phyloP scores from a whole-genome alignment of 2,113 vertebrate genomes.

The Trinectes maculatus region DNA sequence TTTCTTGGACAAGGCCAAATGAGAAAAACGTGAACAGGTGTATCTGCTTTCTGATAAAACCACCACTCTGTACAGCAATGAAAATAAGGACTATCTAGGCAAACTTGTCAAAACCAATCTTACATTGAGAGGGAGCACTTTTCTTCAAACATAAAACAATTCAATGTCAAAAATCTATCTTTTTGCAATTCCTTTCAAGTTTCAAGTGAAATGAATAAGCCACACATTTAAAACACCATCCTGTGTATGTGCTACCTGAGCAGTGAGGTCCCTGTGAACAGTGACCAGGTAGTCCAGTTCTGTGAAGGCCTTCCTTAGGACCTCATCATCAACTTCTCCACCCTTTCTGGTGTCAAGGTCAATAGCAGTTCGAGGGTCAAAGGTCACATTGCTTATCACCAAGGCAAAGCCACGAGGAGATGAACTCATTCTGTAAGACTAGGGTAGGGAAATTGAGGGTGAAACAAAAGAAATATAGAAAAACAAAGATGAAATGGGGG shows the following conservation, averaged over 20 bases:
- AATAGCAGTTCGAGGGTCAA: constrained; percentile 78
- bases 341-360: constrained; percentile 90
- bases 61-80: neutral
- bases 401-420: constrained; percentile 89
- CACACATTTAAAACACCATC: constrained; percentile 3
- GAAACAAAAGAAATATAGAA: neutral
- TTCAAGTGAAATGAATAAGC: neutral
- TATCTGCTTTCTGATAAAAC: constrained; percentile 7
- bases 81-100: neutral
- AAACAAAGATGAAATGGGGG: neutral
- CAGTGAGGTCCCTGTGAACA: constrained; percentile 83
- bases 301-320: constrained; percentile 87
- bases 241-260: constrained; percentile 80
- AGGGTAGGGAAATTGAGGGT: neutral
- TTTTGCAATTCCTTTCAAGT: neutral
- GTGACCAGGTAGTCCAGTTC: constrained; percentile 87
- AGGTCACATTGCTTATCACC: constrained; percentile 92
- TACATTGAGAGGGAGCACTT: neutral
- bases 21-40: neutral
- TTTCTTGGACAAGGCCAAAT: neutral
- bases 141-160: neutral
- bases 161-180: neutral
- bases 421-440: constrained; percentile 92
- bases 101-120: neutral
- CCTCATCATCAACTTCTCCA: constrained; percentile 90